A percentile compares a stretch with the other conserved stretches of the same genome.
Conservation (phyloP, 2,888 invertebrate species). For the Pilophorus perplexus region DNA sequence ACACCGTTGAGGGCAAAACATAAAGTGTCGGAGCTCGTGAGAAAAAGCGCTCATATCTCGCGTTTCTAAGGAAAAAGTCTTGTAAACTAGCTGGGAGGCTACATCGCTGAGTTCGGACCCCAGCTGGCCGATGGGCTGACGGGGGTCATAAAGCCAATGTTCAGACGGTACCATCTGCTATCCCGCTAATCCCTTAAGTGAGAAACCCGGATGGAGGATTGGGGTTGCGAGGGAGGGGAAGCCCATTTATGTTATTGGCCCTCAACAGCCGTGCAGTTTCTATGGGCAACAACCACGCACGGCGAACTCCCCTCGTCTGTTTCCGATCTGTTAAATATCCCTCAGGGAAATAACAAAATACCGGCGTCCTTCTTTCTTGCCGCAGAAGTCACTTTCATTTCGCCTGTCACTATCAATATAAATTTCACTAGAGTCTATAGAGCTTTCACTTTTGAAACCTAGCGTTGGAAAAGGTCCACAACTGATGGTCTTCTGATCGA, state of each 20-base stretch:
- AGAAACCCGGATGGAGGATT: neutral
- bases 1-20: too few relatives aligned
- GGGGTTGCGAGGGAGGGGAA: neutral
- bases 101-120: neutral
- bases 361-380: constrained; percentile 14
- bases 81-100: neutral
- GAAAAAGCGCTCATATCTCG: too few relatives aligned
- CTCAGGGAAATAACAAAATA: constrained; percentile 15
- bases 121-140: constrained; percentile 31
- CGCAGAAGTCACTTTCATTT: neutral
- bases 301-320: neutral
- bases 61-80: too few relatives aligned
- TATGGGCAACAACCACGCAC: neutral
- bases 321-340: constrained; percentile 30
- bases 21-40: too few relatives aligned
- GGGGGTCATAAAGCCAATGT: constrained; percentile 31
- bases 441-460: too few relatives aligned
- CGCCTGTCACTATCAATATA: too few relatives aligned
- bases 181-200: constrained; percentile 34
- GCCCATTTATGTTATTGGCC: constrained; percentile 35
- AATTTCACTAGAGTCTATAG: too few relatives aligned
- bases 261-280: neutral
- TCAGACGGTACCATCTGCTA: constrained; percentile 21
- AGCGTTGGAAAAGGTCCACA: too few relatives aligned
- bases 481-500: too few relatives aligned